Evolutionary conservation across 2,797 vertebrate species (phyloP), one percentile per base, ranked within the genome.

Genomic region (Philypnodon macrostomus): DNA sequence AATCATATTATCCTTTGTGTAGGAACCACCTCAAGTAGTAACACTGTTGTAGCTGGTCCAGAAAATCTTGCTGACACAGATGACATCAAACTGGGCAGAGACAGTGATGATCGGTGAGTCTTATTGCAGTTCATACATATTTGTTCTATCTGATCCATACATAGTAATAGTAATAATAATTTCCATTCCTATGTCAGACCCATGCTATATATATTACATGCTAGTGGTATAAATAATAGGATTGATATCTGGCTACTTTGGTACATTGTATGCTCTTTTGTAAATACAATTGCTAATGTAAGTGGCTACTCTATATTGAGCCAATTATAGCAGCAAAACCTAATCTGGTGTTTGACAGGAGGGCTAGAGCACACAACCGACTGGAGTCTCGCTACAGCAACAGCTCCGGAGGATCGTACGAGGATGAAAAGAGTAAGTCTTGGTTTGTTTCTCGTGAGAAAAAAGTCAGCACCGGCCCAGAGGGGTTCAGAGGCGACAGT

Each of bases 11-110:
- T n/a, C n/a, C 10, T 38, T 63, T 68, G 15, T 46, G 11, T 63
- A 99, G 97, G 97, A 57, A 99, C 97, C 41, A 96, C 97, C 0
- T 99, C 97, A 23, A 99, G 97, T 86, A 98, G 94, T 64, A 98
- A 98, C 63, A 99, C 97, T 0, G 92, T 99, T 35, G 95, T 99
- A 23, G 93, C 95, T 0, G 97, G 94, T 18, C 94, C 96, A 63
- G 96, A 99, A 14, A 94, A 88, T 67, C 91, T 97, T 73, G 87
- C 90, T 16, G 96, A 96, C 1, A 81, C 79, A 0, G 95, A 98
- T 16, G 97, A 99, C 32, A 89, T 53, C 84, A 96, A 95, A 83
- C 67, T 91, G 26, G 63, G 83, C 64, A 92, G 95, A 85, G 97
- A 98, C 48, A 90, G 80, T 8, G 97, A 96, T 54, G 97, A 99